Evolutionary conservation across 1,140 invertebrate genomes (phyloP).

Genomic region (Dinoponera quadriceps): DNA sequence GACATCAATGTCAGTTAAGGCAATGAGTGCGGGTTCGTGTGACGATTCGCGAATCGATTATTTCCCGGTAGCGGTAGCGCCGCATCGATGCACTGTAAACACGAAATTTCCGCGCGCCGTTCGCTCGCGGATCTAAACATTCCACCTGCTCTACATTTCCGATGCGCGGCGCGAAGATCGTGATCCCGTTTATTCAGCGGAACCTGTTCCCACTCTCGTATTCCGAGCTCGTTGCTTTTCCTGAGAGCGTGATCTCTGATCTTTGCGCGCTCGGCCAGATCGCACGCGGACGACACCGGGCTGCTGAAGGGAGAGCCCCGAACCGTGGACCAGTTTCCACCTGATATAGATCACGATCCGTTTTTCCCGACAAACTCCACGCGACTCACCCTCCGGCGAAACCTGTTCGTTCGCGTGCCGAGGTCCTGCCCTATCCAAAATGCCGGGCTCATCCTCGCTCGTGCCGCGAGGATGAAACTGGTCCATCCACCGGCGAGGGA

Average conservation of each 20-base stretch:
- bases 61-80: not conserved
- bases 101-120: not conserved
- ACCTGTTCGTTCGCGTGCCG: constrained; percentile 83
- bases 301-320: constrained; percentile 21
- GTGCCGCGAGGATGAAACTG: constrained; percentile 75
- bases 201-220: constrained; percentile 53
- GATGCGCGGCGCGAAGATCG: constrained; percentile 49
- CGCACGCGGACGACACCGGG: constrained; percentile 58
- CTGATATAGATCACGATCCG: constrained; percentile 81
- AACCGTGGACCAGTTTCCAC: constrained; percentile 84
- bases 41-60: constrained; percentile 4
- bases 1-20: too few species aligned
- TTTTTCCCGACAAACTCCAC: constrained; percentile 71
- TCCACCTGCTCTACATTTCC: constrained; percentile 56
- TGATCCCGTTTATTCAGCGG: constrained; percentile 51
- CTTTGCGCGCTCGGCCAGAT: constrained; percentile 31
- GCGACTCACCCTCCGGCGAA: constrained; percentile 70
- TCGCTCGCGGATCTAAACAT: constrained; percentile 21
- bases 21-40: not conserved
- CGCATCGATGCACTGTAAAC: constrained; percentile 22
- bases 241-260: constrained; percentile 67
- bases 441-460: constrained; percentile 35
- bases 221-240: constrained; percentile 40
- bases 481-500: constrained; percentile 77
- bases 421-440: constrained; percentile 71